phyloP scores from a whole-genome alignment of 2,113 vertebrate species.

The Eurystomus gularis region DNA sequence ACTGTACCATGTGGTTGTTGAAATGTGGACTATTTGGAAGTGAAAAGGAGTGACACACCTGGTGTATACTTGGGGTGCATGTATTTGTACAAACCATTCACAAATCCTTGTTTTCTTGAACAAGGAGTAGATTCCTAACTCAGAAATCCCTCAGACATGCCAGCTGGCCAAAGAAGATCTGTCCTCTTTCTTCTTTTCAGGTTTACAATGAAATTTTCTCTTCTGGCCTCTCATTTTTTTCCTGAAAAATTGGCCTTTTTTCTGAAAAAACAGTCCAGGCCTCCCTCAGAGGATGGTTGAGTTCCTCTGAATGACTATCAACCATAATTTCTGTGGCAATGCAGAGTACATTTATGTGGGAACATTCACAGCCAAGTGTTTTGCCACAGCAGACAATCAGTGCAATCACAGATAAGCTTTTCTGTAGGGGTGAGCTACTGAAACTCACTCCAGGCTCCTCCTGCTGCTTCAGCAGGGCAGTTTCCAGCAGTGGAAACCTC shows the following conservation, averaged over 20 bases:
- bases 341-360: neutral
- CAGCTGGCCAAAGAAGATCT: neutral
- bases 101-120: neutral
- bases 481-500: neutral
- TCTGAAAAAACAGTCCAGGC: neutral
- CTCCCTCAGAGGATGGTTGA: neutral
- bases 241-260: neutral
- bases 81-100: neutral
- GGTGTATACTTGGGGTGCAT: neutral
- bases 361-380: neutral
- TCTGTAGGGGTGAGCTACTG: rapidly evolving
- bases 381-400: neutral
- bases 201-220: neutral
- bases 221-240: neutral
- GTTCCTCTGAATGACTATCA: neutral
- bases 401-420: neutral
- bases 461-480: neutral
- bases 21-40: neutral
- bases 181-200: neutral
- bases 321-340: neutral
- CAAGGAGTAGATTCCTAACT: neutral
- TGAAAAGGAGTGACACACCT: neutral
- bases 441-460: neutral
- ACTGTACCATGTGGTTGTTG: neutral
- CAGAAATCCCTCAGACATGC: neutral